Evolutionary conservation across 2,888 invertebrate species (phyloP).

Genomic region (Hypsopygia costalis): DNA sequence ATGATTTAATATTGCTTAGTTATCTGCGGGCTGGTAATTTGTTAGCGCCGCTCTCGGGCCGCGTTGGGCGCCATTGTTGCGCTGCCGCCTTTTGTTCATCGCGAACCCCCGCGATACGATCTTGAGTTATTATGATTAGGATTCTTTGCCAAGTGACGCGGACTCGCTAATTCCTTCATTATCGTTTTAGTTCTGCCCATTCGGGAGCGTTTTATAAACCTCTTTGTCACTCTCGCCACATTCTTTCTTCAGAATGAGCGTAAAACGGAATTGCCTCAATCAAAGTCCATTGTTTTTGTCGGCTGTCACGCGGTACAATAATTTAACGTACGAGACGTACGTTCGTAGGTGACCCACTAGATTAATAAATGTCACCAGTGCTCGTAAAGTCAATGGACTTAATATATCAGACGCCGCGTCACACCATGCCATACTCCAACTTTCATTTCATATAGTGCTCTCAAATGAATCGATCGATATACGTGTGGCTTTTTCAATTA

Average conservation of each 20-base stretch:
- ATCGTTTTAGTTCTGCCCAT: constrained; percentile 61
- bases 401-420: constrained; percentile 68
- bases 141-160: constrained; percentile 76
- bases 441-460: constrained; percentile 78
- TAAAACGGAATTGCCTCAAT: constrained; percentile 9
- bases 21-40: constrained; percentile 77
- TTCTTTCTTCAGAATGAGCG: constrained; percentile 9
- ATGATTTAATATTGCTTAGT: constrained; percentile 81
- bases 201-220: constrained; percentile 34
- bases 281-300: constrained; percentile 31
- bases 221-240: constrained; percentile 28
- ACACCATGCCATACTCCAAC: constrained; percentile 47
- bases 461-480: constrained; percentile 69
- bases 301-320: constrained; percentile 40
- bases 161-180: constrained; percentile 71
- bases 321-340: constrained; percentile 44
- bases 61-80: constrained; percentile 73
- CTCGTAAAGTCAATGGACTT: constrained; percentile 71
- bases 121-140: constrained; percentile 80
- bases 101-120: constrained; percentile 71
- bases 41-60: constrained; percentile 68
- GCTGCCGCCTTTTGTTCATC: constrained; percentile 75
- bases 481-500: constrained; percentile 74
- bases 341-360: constrained; percentile 51
- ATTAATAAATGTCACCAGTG: constrained; percentile 68